Conservation (phyloP, 2,888 invertebrate genomes). For the Cryptocephalus moraei region DNA sequence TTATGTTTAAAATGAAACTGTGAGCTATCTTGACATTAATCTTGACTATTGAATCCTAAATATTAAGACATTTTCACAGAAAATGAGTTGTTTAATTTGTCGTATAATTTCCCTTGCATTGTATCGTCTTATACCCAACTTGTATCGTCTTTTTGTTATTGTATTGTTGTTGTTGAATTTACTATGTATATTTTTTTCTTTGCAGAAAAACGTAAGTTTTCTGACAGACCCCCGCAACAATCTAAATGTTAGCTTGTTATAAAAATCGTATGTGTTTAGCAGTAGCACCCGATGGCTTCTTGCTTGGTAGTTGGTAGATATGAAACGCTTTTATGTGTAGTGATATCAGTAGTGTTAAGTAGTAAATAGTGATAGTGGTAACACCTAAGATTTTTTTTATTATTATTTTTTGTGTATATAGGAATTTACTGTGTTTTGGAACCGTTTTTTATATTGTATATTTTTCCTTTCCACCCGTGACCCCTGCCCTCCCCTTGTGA, state of each 20-base stretch:
- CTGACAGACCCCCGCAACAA: slow-evolving; percentile 10
- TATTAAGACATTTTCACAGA: too few species aligned
- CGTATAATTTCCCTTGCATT: too few species aligned
- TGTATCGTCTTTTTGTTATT: too few species aligned
- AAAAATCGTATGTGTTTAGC: slow-evolving; percentile 19
- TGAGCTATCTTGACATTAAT: too few species aligned
- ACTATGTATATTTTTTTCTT: slow-evolving; percentile 14
- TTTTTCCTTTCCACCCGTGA: slow-evolving; percentile 23
- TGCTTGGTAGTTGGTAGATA: slow-evolving; percentile 1
- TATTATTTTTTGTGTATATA: neutral
- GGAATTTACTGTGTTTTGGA: slow-evolving; percentile 1
- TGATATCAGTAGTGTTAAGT: slow-evolving; percentile 2
- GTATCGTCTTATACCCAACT: too few species aligned
- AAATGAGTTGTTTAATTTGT: too few species aligned
- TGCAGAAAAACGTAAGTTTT: slow-evolving; percentile 29
- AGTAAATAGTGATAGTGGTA: neutral
- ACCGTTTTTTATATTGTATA: slow-evolving; percentile 29
- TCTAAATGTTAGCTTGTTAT: slow-evolving; percentile 15
- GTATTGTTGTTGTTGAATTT: too few species aligned
- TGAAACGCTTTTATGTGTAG: slow-evolving; percentile 1
- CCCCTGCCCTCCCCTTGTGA: slow-evolving; percentile 23
- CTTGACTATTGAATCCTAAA: too few species aligned
- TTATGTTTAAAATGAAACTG: too few species aligned
- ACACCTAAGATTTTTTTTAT: neutral
- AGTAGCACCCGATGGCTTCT: too few species aligned